Conservation (phyloP, 2,113 vertebrate genomes). For the Nycticebus coucang region DNA sequence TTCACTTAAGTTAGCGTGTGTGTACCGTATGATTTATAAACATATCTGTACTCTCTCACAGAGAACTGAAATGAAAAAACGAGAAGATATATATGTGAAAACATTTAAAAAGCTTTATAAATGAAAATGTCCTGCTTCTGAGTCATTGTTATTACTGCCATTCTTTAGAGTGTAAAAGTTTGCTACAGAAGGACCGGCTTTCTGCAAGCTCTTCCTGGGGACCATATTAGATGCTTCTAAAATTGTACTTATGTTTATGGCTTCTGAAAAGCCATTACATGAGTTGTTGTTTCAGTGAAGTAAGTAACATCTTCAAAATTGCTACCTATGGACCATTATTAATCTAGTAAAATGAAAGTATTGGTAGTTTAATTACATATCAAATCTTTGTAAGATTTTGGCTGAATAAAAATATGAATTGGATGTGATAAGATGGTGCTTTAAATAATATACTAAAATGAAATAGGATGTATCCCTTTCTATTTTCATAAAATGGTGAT, state of each 20-base stretch:
- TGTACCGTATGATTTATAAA: neutral
- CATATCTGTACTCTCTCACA: neutral
- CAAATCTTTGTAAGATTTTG: neutral
- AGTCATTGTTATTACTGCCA: conserved; percentile 10
- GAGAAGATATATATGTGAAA: neutral
- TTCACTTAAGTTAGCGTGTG: neutral
- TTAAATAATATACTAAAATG: neutral
- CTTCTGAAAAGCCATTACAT: conserved; percentile 19
- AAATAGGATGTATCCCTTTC: neutral
- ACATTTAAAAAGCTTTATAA: neutral
- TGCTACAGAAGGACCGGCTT: conserved; percentile 54
- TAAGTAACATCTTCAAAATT: conserved; percentile 59
- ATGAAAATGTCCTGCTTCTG: neutral
- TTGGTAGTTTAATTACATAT: conserved; percentile 34
- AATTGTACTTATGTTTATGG: conserved; percentile 55
- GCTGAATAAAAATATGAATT: conserved; percentile 21
- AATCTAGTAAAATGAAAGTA: conserved; percentile 36
- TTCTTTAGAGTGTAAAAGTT: conserved; percentile 12
- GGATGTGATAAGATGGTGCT: neutral
- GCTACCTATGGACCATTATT: conserved; percentile 1
- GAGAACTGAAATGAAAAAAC: neutral
- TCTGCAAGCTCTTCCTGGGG: conserved; percentile 14
- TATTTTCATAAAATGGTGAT: neutral
- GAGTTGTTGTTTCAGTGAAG: conserved; percentile 57
- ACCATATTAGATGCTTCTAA: conserved; percentile 42